phyloP scores from a whole-genome alignment of 2,888 invertebrate species.

The Drosophila cyrtoloma region DNA sequence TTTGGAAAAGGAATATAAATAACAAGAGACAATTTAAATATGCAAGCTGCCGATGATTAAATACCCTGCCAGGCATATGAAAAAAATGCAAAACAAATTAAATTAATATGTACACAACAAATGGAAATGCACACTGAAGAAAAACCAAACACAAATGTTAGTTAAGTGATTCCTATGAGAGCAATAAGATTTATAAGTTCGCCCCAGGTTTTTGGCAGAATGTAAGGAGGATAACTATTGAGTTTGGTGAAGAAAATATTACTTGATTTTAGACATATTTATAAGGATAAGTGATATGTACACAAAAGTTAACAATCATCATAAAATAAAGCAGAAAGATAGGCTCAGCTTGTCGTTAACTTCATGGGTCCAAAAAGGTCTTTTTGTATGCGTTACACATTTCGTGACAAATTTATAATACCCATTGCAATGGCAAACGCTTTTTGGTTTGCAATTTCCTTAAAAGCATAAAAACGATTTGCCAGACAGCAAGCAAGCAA shows the following conservation, averaged over 20 bases:
- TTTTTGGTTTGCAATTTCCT: conserved; percentile 65
- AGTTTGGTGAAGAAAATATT: neutral
- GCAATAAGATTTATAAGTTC: neutral
- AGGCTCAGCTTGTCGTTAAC: too few relatives aligned
- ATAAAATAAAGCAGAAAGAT: neutral
- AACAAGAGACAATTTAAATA: conserved; percentile 1
- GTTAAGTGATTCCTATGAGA: neutral
- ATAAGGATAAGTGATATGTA: neutral
- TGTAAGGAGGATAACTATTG: neutral
- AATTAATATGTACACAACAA: neutral
- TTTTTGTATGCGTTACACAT: neutral
- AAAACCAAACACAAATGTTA: neutral
- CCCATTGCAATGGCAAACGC: conserved; percentile 1
- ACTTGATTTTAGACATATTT: neutral
- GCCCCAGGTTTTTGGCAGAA: neutral
- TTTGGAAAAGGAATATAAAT: conserved; percentile 26
- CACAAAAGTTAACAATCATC: neutral
- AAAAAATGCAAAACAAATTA: neutral
- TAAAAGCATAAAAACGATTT: conserved; percentile 79
- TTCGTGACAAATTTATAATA: conserved; percentile 18
- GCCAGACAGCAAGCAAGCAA: conserved; percentile 49
- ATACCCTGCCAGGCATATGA: conserved; percentile 1
- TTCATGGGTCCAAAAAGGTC: neutral
- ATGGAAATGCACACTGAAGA: neutral
- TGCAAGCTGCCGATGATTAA: neutral